Conservation (phyloP, 2,113 vertebrate genomes). For the Struthio camelus region DNA sequence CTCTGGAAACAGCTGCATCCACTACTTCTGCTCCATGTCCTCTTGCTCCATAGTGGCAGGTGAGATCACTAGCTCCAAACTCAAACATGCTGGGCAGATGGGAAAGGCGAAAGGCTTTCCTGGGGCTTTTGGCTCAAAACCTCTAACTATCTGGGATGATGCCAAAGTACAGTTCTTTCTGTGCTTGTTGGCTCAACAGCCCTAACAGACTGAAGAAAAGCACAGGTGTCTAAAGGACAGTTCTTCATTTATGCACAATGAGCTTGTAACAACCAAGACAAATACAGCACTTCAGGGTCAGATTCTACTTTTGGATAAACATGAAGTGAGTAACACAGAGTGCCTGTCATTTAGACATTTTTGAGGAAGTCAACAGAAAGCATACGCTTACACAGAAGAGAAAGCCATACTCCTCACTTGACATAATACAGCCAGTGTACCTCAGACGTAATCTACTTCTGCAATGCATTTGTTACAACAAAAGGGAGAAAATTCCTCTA, state of each 20-base stretch:
- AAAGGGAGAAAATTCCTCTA: background rate
- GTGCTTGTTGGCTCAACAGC: slow-evolving; percentile 46
- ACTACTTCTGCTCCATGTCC: background rate
- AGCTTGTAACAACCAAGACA: slow-evolving; percentile 3
- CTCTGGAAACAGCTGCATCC: background rate
- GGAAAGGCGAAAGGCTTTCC: slow-evolving; percentile 57
- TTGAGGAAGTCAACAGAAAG: background rate
- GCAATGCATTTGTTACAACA: background rate
- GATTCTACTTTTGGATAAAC: slow-evolving; percentile 13
- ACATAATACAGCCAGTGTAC: background rate
- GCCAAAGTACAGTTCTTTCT: slow-evolving; percentile 54
- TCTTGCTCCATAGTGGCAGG: slow-evolving; percentile 2
- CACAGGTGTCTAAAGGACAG: slow-evolving; percentile 32
- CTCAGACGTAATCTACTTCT: background rate
- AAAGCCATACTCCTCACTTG: background rate
- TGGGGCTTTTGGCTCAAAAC: slow-evolving; percentile 53
- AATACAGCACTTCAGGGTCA: background rate
- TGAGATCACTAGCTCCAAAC: slow-evolving; percentile 56
- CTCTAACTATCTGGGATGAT: slow-evolving; percentile 24
- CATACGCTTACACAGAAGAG: background rate
- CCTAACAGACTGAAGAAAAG: slow-evolving; percentile 15
- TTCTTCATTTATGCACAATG: slow-evolving; percentile 39
- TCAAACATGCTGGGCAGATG: background rate
- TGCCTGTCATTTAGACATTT: background rate
- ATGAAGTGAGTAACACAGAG: background rate